Evolutionary conservation across 2,888 invertebrate species (phyloP), one percentile per base, ranked within the genome.

Genomic region (Venusia cambrica): DNA sequence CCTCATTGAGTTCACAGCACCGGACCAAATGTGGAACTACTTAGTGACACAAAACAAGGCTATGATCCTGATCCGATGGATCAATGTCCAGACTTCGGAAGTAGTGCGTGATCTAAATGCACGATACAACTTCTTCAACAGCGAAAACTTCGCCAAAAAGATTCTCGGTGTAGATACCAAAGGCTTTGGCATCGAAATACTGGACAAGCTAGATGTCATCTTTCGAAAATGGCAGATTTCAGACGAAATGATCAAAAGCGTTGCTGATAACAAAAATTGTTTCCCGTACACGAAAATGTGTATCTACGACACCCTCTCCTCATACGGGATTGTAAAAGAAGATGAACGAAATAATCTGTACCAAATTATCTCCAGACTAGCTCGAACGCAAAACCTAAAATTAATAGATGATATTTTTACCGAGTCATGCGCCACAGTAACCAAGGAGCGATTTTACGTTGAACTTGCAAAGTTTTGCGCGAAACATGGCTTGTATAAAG

Each of bases 291-390:
- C 89, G 1, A 87, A 88, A 63, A 78, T 91, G 62, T 78, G 88
- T 44, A 77, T 91, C 45, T 88, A 91, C 44, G 90, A 91, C 57
- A 89, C 90, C 33, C 65, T 92, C 2, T 81, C 88, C 37, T 88
- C 89, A 29, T 91, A 90, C 51, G 93, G 93, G 0, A 84, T 92
- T 51, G 91, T 93, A 31, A 87, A 88, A 39, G 73, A 85, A 5
- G 74, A 79, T 32, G 94, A 94, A 62, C 73, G 74, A 13, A 70
- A 72, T 5, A 76, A 91, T 61, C 65, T 92, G 15, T 73, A 85
- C 44, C 71, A 79, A 54, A 87, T 92, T 24, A 72, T 94, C 47
- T 73, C 85, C 1, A 88, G 94, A 55, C 70, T 93, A 24, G 89
- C 90, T 42, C 79, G 88, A 35, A 89, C 88, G 5, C 84, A 85